Evolutionary conservation across 2,888 invertebrate species (phyloP), one percentile per base, ranked within the genome.

Genomic region (Lasiommata megera): DNA sequence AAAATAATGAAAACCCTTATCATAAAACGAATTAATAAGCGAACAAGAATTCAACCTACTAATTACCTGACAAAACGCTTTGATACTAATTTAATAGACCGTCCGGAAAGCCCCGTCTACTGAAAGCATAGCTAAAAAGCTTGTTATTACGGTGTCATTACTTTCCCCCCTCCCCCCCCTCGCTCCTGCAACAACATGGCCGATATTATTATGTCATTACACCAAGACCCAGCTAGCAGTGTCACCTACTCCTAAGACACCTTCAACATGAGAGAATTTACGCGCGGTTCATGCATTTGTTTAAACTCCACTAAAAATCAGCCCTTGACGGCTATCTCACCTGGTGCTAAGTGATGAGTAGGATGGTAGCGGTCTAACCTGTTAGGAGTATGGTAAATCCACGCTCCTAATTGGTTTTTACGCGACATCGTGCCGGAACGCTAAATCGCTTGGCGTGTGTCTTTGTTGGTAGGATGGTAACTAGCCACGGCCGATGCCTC

Each of bases 131-230:
- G 60, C 58, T 66, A 67, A 63, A 69, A 69, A 64, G 60, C 67
- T 64, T 70, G 73, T 76, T 70, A 78, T 77, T 76, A 74, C 58
- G 66, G 69, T 73, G 71, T 72, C 74, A 77, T 77, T 82, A 77
- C 70, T 67, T 80, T 74, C 69, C 68, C 72, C 70, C 71, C 67
- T 80, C 75, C 69, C 68, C 72, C 70, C 71, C 7, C 9, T n/a
- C 23, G 1, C 14, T 12, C 28, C 6, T 16, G 6, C 11, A 16
- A 64, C 63, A 63, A 72, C 61, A 73, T 69, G 71, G 69, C 62
- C 53, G 60, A 38, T 64, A 67, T 68, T 68, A 81, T 80, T 79
- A 79, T 68, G 67, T 74, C 67, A 80, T 82, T 81, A 82, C 66
- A 66, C 38, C 38, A 9, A 12, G 46, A 12, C 6, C 14, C 37